phyloP scores from a whole-genome alignment of 2,888 invertebrate genomes.

The Euclidia mi region DNA sequence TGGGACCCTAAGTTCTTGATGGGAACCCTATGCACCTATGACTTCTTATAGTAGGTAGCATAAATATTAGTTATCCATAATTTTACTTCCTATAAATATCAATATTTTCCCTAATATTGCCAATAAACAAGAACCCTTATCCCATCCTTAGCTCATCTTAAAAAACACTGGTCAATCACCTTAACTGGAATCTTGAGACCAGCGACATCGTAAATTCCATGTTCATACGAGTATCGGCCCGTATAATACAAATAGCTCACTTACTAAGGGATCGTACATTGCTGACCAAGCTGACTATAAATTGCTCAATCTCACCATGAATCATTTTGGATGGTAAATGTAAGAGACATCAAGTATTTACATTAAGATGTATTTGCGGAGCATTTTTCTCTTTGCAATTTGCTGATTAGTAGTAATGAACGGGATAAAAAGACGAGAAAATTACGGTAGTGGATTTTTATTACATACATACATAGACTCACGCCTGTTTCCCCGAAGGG shows the following conservation, averaged over 20 bases:
- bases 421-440: not conserved
- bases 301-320: conserved; percentile 67
- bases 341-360: conserved; percentile 45
- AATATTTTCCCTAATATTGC: no score
- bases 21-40: no score
- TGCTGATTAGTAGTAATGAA: conserved; percentile 12
- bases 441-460: no score
- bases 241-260: conserved; percentile 60
- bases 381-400: conserved; percentile 11
- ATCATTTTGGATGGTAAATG: conserved; percentile 63
- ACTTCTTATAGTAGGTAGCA: no score
- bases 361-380: conserved; percentile 21
- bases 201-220: conserved; percentile 56
- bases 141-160: no score
- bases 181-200: conserved; percentile 20
- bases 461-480: no score
- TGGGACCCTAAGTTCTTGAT: no score
- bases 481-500: no score
- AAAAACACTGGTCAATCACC: conserved; percentile 51
- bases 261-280: conserved; percentile 51
- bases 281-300: conserved; percentile 68
- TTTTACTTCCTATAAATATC: no score
- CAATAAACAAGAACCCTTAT: conserved; percentile 16
- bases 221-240: conserved; percentile 24
- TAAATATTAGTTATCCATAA: no score